Base-by-base conservation (phyloP, 2,888 invertebrate genomes). In the Electrophaes corylata region DNA sequence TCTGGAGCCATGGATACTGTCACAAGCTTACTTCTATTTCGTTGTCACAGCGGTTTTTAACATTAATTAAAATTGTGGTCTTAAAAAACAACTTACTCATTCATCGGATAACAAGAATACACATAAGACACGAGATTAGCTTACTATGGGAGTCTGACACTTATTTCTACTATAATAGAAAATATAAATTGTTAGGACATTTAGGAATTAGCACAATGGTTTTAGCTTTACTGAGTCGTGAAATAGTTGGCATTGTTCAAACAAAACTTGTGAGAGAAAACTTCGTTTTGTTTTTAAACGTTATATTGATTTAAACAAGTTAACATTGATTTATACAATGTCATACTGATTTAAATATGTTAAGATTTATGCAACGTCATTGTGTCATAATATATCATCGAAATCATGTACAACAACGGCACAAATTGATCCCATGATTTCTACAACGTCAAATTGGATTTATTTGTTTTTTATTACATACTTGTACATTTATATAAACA, bases 211-310 rank as follows among this genome's bases (percentile, higher is more conserved):
- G 64, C 62, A 18, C 39, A 20, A 62, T 65, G 60, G 46, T 41
- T 53, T 41, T 57, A 65, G 63, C 63, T 54, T 31, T 58, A 51
- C 56, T 63, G 53, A 62, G 56, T 62, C 39, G 53, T 11, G 46
- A 33, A 29, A 2, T 26, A n/a, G 37, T 46, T 18, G 44, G 40
- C 45, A 50, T 47, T 59, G 50, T 55, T 55, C 16, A 46, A 51
- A 55, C 37, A 20, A 33, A 55, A 57, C 19, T 45, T 31, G 4
- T 16, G n/a, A n/a, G 12, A 18, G 5, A 11, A 23, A 4, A 29
- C 3, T 10, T 29, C n/a, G n/a, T 31, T n/a, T n/a, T 2, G 4
- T n/a, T 31, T 31, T 31, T 31, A 31, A n/a, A n/a, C n/a, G n/a
- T n/a, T n/a, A 4, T 5, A 6, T 35, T 33, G 18, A 20, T 35